These are phyloP conservation scores for Cinclus mexicanus DNA, from an alignment of 2,113 vertebrate species.

Conservation along the genomic window DNA sequence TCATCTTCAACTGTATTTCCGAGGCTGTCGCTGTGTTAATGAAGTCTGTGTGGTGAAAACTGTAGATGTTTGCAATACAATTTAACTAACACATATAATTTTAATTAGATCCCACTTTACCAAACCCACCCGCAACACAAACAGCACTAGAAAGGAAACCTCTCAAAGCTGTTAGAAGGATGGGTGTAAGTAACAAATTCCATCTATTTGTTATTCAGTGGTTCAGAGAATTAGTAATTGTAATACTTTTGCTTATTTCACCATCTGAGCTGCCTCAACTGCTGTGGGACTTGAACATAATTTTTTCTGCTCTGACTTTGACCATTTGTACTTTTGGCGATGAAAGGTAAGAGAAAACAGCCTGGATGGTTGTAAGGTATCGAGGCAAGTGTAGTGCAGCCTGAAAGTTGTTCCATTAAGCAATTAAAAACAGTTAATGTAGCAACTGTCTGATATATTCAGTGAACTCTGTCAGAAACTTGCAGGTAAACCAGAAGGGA, in stretches of 20 bases:
- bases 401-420: not conserved
- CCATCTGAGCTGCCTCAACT: not conserved
- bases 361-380: not conserved
- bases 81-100: not conserved
- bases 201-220: fast-evolving
- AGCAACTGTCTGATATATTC: not conserved
- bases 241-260: not conserved
- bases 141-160: not conserved
- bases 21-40: not conserved
- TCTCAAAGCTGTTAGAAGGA: not conserved
- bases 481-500: not conserved
- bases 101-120: not conserved
- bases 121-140: not conserved
- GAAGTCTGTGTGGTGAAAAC: not conserved
- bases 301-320: not conserved
- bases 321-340: not conserved
- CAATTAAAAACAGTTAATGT: not conserved
- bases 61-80: not conserved
- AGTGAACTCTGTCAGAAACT: not conserved
- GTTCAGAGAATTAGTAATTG: not conserved
- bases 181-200: fast-evolving
- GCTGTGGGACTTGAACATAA: not conserved
- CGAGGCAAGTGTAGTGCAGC: not conserved
- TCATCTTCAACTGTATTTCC: not conserved
- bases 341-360: not conserved